phyloP scores from a whole-genome alignment of 2,797 vertebrate genomes.

The Danio tinwini region DNA sequence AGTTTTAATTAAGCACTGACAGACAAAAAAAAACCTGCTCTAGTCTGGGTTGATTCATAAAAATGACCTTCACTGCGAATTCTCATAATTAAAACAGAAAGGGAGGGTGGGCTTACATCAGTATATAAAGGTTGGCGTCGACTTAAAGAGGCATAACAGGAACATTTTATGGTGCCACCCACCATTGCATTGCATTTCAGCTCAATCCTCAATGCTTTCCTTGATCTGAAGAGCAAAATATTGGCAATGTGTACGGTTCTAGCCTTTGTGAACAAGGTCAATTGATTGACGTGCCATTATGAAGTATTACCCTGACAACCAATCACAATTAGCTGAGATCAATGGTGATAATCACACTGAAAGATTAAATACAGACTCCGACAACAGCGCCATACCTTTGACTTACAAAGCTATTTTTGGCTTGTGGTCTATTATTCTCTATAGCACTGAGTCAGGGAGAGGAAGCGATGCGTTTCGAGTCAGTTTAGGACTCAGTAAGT shows the following conservation, averaged over 20 bases:
- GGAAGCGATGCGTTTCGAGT: not conserved
- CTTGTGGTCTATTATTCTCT: constrained; percentile 7
- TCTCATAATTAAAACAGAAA: constrained; percentile 70
- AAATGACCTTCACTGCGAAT: constrained; percentile 72
- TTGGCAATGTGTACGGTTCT: not conserved
- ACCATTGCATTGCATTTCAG: constrained; percentile 24
- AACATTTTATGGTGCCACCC: not conserved
- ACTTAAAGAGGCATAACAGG: not conserved
- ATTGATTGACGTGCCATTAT: constrained; percentile 73
- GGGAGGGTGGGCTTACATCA: not conserved
- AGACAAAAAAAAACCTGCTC: constrained; percentile 40
- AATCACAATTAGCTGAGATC: constrained; percentile 72
- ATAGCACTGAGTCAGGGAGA: constrained; percentile 6
- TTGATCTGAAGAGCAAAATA: not conserved
- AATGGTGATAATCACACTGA: constrained; percentile 69
- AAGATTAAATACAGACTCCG: constrained; percentile 58
- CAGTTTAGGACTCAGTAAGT: constrained; percentile 15
- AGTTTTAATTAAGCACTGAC: constrained; percentile 74
- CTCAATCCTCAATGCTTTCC: not conserved
- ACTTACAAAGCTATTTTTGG: constrained; percentile 14
- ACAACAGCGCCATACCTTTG: constrained; percentile 2
- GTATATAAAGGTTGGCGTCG: not conserved
- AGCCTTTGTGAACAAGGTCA: constrained; percentile 69
- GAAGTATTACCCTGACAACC: constrained; percentile 69
- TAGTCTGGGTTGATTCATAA: not conserved